Conservation (phyloP, 2,797 vertebrate genomes). For the Macroramphosus scolopax region DNA sequence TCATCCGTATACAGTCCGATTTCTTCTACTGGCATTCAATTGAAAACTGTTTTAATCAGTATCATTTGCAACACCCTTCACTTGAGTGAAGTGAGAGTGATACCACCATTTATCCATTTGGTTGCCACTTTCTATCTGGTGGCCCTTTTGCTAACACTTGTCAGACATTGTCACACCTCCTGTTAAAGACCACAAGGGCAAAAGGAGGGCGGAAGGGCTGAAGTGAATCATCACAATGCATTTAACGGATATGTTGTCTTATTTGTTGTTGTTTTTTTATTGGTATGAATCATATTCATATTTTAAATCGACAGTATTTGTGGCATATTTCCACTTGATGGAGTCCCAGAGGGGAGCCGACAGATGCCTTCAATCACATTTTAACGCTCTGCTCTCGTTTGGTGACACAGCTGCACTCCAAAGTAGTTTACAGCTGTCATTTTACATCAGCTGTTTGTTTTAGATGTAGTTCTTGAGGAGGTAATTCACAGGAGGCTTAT, state of each 20-base stretch:
- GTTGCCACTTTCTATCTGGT: conserved; percentile 34
- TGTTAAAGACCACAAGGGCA: conserved; percentile 37
- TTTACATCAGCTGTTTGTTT: conserved; percentile 18
- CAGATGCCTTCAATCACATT: conserved; percentile 14
- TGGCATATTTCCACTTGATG: conserved; percentile 1
- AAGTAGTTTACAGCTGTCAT: conserved; percentile 26
- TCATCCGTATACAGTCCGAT: background rate
- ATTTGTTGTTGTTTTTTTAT: background rate
- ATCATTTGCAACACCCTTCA: conserved; percentile 6
- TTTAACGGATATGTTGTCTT: no score
- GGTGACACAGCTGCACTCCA: conserved; percentile 14
- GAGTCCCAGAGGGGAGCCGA: background rate
- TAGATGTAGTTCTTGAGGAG: background rate
- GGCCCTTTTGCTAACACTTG: conserved; percentile 34
- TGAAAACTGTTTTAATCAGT: background rate
- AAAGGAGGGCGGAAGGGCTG: conserved; percentile 6
- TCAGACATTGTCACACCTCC: conserved; percentile 49
- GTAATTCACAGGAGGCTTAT: background rate
- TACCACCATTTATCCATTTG: conserved; percentile 37
- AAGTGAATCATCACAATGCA: no score
- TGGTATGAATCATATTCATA: background rate
- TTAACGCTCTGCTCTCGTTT: conserved; percentile 27
- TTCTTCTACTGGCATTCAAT: conserved; percentile 3
- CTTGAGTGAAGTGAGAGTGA: background rate
- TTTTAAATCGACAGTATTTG: background rate